Conservation (phyloP, 2,797 vertebrate species). For the Falco cherrug region DNA sequence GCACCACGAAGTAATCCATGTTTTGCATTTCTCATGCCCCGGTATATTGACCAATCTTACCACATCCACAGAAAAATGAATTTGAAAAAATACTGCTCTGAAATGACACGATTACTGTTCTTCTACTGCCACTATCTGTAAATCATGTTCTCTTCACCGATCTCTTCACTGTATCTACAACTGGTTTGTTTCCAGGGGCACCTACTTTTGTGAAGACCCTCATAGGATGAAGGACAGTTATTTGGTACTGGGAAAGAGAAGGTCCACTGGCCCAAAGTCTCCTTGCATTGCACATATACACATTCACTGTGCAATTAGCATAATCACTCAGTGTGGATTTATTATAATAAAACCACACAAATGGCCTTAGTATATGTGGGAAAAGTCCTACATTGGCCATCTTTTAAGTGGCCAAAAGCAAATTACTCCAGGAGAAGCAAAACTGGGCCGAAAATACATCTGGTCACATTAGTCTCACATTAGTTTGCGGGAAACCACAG, state of each 20-base stretch:
- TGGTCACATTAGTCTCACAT: background rate
- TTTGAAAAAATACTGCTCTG: background rate
- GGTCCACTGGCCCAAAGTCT: background rate
- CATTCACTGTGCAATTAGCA: background rate
- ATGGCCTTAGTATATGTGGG: background rate
- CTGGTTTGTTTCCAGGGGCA: background rate
- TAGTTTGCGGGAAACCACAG: background rate
- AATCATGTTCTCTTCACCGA: background rate
- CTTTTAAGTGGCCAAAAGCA: background rate
- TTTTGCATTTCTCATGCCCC: background rate
- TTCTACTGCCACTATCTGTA: background rate
- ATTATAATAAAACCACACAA: background rate
- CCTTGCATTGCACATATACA: background rate
- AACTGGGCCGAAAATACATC: background rate
- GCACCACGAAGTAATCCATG: fast-evolving
- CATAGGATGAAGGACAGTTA: background rate
- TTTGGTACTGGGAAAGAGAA: background rate
- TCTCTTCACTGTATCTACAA: background rate
- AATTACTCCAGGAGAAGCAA: background rate
- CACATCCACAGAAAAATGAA: background rate
- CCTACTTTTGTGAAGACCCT: background rate
- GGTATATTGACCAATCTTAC: background rate
- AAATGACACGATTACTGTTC: background rate
- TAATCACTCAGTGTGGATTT: background rate
- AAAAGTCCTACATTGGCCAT: background rate